Evolutionary conservation across 2,113 vertebrate genomes (phyloP), one percentile per base, ranked within the genome.

Genomic region (Lepidothrix coronata): DNA sequence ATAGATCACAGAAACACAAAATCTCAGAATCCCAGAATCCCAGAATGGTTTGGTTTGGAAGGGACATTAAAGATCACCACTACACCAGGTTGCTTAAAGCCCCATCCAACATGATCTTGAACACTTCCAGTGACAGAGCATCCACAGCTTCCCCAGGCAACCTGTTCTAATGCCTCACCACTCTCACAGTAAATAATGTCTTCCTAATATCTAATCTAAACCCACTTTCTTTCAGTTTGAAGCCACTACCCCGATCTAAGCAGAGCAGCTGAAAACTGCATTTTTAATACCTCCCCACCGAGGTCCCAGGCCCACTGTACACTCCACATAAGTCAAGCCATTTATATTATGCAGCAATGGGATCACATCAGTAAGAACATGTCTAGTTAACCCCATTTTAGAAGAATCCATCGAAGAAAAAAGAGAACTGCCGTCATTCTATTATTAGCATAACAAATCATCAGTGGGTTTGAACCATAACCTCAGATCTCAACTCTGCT

Each of bases 41-140:
- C 22, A 52, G 21, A 37, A 74, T 16, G 7, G 39, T 8, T 24
- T 41, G 9, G 17, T 3, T 27, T 75, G 62, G 46, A 30, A 35
- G 5, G n/a, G 11, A 12, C 13, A 2, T 54, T 22, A 54, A 48
- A 48, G 9, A 46, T 22, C 8, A 52, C 10, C n/a, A 41, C n/a
- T 30, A 18, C 4, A 5, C n/a, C 1, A 1, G 25, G 9, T 3
- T 43, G n/a, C 18, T 63, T 14, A 57, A 62, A 83, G 9, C 11
- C 21, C 21, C 0, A 0, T 48, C n/a, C 71, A 83, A 0, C 14
- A 6, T 35, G 48, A 8, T 57, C 35, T 23, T 76, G 63, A 10
- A 37, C 25, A 55, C 5, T 43, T 43, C 41, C 41, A 83, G 55
- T 30, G 12, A 55, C 35, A 30, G 30, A 21, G 5, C 30, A 70